Conservation (phyloP, 2,797 vertebrate species). For the Bradypodion ventrale region DNA sequence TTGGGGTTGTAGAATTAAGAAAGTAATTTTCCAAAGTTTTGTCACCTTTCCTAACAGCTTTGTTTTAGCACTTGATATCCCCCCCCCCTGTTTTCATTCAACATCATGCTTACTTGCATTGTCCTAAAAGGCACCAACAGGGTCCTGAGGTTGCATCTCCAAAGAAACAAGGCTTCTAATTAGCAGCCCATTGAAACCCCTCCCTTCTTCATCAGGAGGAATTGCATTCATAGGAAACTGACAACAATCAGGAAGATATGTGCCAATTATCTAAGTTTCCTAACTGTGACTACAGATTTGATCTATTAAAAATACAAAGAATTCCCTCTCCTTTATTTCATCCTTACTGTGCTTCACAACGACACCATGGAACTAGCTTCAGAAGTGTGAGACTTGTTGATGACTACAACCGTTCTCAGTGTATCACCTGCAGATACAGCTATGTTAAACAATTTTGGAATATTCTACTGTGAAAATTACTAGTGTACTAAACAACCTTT, state of each 20-base stretch:
- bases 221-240: neutral
- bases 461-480: slow-evolving; percentile 40
- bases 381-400: slow-evolving; percentile 50
- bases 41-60: neutral
- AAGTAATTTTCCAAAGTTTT: no score
- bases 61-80: neutral
- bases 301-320: neutral
- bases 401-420: slow-evolving; percentile 55
- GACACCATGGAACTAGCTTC: slow-evolving; percentile 24
- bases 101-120: neutral
- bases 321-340: slow-evolving; percentile 27
- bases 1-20: no score
- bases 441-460: slow-evolving; percentile 36
- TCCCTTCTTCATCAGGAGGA: neutral
- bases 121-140: neutral
- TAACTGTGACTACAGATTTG: slow-evolving; percentile 3
- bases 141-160: neutral
- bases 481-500: slow-evolving; percentile 16
- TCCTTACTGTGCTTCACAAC: neutral
- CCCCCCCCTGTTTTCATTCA: neutral
- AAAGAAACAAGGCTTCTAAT: neutral
- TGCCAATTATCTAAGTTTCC: neutral
- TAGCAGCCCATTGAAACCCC: neutral
- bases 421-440: slow-evolving; percentile 57
- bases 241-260: neutral